Evolutionary conservation across 1,140 invertebrate species (phyloP), one percentile per base, ranked within the genome.

Genomic region (Battus philenor): DNA sequence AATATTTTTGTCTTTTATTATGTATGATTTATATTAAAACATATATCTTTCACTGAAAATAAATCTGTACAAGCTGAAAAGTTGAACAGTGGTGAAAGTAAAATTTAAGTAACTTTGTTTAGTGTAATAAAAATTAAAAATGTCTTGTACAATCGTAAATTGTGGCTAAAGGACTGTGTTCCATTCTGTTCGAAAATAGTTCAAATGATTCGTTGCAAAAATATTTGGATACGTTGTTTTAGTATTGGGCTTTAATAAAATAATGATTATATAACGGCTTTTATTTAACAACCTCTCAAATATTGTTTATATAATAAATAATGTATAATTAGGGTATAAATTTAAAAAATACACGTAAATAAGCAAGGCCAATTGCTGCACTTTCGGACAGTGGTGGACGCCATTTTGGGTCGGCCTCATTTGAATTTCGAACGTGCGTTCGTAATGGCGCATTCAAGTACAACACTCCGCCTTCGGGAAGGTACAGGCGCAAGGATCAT

Each of bases 391-490:
- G 30, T 26, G 4, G 16, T 12, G 17, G n/a, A 17, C 58, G 55
- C 50, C 50, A 58, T 62, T 20, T 50, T 48, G 31, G 48, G 10
- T 47, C 46, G 43, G 9, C 31, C 12, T 44, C 51, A 45, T 45
- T 57, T 56, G 16, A 63, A 68, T 70, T 72, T 72, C 15, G 56
- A 62, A 50, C 31, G 31, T 15, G 16, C 17, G 10, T 15, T 16
- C 44, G 52, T 54, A 31, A 57, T 56, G 36, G 51, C 53, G 34
- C 15, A 43, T 46, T 64, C 58, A 78, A 11, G 54, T 58, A 38
- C 74, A 78, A 39, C 74, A 80, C 18, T 50, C 78, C 2, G 78
- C 78, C 57, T 53, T 72, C 1, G 78, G 78, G 63, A 74, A 82
- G 7, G 47, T 64, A 33, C 76, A 82, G 1, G 75, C 73, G 46